Conservation (phyloP, 2,888 invertebrate genomes). For the Phengaris alcon region DNA sequence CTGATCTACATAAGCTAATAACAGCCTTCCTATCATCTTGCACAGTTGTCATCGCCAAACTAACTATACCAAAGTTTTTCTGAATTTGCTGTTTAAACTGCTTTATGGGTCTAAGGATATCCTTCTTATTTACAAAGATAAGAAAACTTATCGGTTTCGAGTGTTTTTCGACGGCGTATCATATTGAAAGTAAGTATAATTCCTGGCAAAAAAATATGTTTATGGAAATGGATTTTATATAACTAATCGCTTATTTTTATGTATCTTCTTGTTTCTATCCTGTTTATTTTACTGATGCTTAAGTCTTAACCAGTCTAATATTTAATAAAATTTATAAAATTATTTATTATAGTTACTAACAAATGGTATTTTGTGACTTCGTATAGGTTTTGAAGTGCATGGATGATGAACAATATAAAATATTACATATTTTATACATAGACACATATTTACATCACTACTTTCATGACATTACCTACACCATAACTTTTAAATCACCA, state of each 20-base stretch:
- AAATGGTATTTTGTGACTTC: not conserved
- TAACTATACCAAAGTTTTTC: not conserved
- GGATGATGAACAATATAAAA: not conserved
- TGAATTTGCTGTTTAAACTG: slow-evolving; percentile 6
- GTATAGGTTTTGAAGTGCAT: not conserved
- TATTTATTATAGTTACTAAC: not conserved
- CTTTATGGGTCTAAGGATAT: slow-evolving; percentile 20
- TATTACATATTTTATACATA: not conserved
- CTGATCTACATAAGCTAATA: too few species aligned
- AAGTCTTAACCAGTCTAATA: not conserved
- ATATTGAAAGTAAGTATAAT: slow-evolving; percentile 23
- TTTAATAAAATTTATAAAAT: too few species aligned
- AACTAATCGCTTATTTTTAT: slow-evolving; percentile 20
- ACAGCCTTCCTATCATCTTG: too few species aligned
- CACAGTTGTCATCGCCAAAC: too few species aligned
- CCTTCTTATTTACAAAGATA: not conserved
- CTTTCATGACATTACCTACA: not conserved
- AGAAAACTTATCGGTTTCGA: not conserved
- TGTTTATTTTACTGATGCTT: not conserved
- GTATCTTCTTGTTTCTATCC: not conserved
- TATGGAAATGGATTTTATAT: slow-evolving; percentile 19
- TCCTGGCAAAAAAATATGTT: slow-evolving; percentile 17
- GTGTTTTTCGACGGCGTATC: not conserved
- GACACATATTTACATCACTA: not conserved
- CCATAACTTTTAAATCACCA: not conserved